A percentile compares a stretch with the other conserved stretches of the same genome.
These are phyloP conservation scores for Myxocyprinus asiaticus DNA, from an alignment of 2,113 vertebrate species.

Conservation along the genomic window DNA sequence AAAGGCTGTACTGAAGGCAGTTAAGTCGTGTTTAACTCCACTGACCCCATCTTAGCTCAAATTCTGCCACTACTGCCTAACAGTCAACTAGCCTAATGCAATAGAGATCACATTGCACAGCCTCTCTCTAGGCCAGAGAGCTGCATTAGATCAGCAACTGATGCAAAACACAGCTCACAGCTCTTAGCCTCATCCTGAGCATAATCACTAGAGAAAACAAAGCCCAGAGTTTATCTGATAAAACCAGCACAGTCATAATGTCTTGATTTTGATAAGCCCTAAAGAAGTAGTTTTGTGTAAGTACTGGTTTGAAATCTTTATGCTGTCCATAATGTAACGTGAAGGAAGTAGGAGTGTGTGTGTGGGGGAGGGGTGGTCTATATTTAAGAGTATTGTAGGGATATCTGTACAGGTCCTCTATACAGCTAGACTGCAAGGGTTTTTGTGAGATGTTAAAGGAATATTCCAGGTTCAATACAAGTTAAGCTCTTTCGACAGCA, in stretches of 20 bases:
- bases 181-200: neutral
- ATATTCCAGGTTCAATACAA: too few relatives aligned
- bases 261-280: neutral
- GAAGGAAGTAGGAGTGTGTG: too few relatives aligned
- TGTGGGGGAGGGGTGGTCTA: too few relatives aligned
- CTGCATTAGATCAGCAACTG: neutral
- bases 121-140: neutral
- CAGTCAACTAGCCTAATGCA: neutral
- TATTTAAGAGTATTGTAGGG: too few relatives aligned
- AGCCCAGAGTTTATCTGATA: neutral
- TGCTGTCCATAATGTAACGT: too few relatives aligned
- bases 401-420: too few relatives aligned
- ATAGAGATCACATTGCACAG: slow-evolving; percentile 1
- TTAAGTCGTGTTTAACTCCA: slow-evolving; percentile 17
- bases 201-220: neutral
- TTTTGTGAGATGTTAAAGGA: too few relatives aligned
- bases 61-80: neutral
- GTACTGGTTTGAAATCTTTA: neutral
- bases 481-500: too few relatives aligned
- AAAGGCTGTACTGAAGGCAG: slow-evolving; percentile 2
- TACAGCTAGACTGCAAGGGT: too few relatives aligned
- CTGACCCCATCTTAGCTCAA: slow-evolving; percentile 14
- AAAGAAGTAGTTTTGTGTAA: neutral
- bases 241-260: slow-evolving; percentile 6
- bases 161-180: neutral